Conservation (phyloP, 2,888 invertebrate genomes). For the Nezara viridula region DNA sequence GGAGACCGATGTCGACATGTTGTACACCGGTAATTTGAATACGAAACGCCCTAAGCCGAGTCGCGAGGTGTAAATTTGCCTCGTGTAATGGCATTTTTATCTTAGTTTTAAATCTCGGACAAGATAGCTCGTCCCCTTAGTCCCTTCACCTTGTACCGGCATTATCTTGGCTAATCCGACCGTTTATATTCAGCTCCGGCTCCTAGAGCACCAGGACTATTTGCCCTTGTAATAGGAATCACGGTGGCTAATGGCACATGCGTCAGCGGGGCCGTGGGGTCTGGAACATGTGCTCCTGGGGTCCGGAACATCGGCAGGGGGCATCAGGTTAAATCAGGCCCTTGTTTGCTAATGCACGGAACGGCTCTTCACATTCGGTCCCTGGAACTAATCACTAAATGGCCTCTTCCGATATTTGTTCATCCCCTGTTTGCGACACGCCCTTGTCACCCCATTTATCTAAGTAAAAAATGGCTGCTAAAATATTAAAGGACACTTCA, state of each 20-base stretch:
- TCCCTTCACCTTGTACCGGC: neutral
- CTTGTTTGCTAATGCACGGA: neutral
- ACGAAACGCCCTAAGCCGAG: neutral
- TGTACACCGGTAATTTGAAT: neutral
- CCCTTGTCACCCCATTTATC: neutral
- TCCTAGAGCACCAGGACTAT: neutral
- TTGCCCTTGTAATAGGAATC: neutral
- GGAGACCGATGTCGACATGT: neutral
- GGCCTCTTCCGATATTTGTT: neutral
- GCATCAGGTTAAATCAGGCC: neutral
- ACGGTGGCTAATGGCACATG: neutral
- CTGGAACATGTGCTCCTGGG: neutral
- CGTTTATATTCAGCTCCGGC: neutral
- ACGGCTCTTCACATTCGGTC: neutral
- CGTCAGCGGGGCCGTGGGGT: neutral
- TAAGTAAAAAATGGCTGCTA: neutral
- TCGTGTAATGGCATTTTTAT: constrained; percentile 12
- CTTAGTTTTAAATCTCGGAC: neutral
- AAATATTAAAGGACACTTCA: neutral
- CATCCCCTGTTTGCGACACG: neutral
- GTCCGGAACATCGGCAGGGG: neutral
- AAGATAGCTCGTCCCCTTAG: neutral
- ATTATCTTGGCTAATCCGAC: neutral
- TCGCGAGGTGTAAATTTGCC: neutral
- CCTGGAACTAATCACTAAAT: constrained; percentile 1